These are phyloP conservation scores for Anguilla marmorata DNA, from an alignment of 2,797 vertebrate species.

Conservation along the genomic window DNA sequence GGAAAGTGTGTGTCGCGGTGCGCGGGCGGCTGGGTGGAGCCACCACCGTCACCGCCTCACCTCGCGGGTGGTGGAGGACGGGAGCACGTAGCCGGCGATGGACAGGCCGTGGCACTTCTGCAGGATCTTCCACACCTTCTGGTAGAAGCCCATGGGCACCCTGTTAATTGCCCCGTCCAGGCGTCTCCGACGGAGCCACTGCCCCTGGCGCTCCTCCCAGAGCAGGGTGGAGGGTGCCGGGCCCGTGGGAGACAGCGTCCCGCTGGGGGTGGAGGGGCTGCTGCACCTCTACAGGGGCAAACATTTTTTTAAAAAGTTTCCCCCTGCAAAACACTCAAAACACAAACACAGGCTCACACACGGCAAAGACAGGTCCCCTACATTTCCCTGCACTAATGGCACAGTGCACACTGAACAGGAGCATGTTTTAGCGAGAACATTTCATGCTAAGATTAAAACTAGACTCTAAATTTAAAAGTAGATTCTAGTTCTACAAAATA, in stretches of 20 bases:
- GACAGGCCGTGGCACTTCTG: constrained; percentile 98
- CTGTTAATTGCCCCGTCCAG: constrained; percentile 96
- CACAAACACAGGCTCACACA: background rate
- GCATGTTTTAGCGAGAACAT: background rate
- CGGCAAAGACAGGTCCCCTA: too few relatives aligned
- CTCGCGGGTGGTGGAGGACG: constrained; percentile 95
- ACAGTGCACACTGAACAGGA: background rate
- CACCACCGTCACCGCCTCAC: constrained; percentile 59
- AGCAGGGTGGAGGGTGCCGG: constrained; percentile 70
- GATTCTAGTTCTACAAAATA: background rate
- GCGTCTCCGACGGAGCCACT: constrained; percentile 92
- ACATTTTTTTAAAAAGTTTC: background rate
- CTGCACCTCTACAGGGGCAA: constrained; percentile 79
- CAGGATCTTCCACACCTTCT: constrained; percentile 95
- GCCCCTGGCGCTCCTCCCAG: constrained; percentile 91
- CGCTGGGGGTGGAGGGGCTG: constrained; percentile 89
- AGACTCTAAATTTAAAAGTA: background rate
- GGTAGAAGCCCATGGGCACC: constrained; percentile 94
- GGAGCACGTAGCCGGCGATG: constrained; percentile 94
- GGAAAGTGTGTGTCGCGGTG: too few relatives aligned
- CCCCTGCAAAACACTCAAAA: background rate
- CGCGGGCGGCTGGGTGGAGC: too few relatives aligned
- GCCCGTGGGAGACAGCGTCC: constrained; percentile 79
- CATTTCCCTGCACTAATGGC: background rate
- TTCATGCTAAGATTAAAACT: background rate